Base-by-base conservation (phyloP, 2,888 invertebrate species). In the Neoitamus cyanurus region DNA sequence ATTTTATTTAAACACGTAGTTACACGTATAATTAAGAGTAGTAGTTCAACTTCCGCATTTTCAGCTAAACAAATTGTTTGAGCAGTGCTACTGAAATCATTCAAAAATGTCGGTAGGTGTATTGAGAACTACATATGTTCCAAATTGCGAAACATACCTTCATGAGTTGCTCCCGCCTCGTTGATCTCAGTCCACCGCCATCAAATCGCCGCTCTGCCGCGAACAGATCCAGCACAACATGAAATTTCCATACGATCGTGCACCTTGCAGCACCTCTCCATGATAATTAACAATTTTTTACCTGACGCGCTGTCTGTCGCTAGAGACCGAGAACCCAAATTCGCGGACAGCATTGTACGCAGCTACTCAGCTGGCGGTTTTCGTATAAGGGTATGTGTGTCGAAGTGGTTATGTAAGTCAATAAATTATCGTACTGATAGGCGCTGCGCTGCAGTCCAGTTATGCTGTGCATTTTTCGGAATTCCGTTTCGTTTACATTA, bases 361-460 rank as follows among this genome's bases (percentile, higher is more conserved):
- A n/a, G n/a, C 1, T n/a, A 46, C 42, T 77, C 25, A 77, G 34
- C 25, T 13, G 25, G n/a, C 28, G 25, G 31, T 20, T 13, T 1
- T 25, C 77, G n/a, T 46, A 77, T 42, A 77, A 77, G 77, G 77
- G 46, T 77, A 77, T 77, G 34, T 77, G 42, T 77, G 77, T 77
- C 77, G 46, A 37, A 15, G 42, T 13, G 20, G 20, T 77, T 77
- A 77, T 77, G 77, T 46, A 46, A 77, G 37, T 15, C 37, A 13
- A 77, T 77, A 77, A 77, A 77, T 77, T 36, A 77, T 42, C 13
- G 36, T 30, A 2, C 30, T 31, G 72, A 72, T 72, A 72, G 30
- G 34, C 34, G 70, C 72, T 34, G 34, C 34, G 70, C 72, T 34
- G n/a, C 34, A 34, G 34, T 72, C 58, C 58, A 58, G 58, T 58